Base-by-base conservation (phyloP, 2,113 vertebrate genomes). In the Siphamia tubifer region DNA sequence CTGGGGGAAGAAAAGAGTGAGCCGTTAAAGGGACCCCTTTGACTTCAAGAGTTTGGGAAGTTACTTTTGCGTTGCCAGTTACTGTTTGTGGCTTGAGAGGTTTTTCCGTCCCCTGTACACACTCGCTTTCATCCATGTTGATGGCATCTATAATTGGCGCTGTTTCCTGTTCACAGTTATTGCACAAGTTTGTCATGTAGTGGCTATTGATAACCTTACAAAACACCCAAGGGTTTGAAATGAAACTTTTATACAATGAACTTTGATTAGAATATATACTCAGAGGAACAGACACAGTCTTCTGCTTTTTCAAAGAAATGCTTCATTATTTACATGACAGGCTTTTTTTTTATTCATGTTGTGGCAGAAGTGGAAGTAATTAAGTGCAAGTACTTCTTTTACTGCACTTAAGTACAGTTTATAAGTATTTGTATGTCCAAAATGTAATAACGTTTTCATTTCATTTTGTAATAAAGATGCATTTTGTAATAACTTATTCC, bases 11-110 rank as follows among this genome's bases (percentile, higher is more conserved):
- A 88, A 87, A 87, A 66, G 72, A 67, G 61, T 39, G 60, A 67
- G 75, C 64, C 31, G 74, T 86, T 77, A 76, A 88, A 85, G 85
- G 64, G 58, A 71, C 67, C 66, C 79, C 83, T 88, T 85, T 88
- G 79, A 89, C 84, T 85, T 73, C 52, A 86, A 79, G 71, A 87
- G 71, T 86, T 82, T 51, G 52, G 61, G 53, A 79, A 89, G 85
- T 85, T 83, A 84, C 72, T 84, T 78, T 84, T 82, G 66, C 57
- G 5, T 53, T 82, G 75, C 74, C 81, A 84, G 83, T 78, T 78
- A 64, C 53, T 67, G 82, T 83, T 81, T 82, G 61, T 74, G 70
- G 55, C 79, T 83, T 81, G 65, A 71, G 77, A 85, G 78, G 66
- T 53, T 87, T 87, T 82, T 73, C 60, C 57, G 69, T 81, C 72